Conservation (phyloP, 2,888 invertebrate genomes). For the Meiosimyza decipiens region DNA sequence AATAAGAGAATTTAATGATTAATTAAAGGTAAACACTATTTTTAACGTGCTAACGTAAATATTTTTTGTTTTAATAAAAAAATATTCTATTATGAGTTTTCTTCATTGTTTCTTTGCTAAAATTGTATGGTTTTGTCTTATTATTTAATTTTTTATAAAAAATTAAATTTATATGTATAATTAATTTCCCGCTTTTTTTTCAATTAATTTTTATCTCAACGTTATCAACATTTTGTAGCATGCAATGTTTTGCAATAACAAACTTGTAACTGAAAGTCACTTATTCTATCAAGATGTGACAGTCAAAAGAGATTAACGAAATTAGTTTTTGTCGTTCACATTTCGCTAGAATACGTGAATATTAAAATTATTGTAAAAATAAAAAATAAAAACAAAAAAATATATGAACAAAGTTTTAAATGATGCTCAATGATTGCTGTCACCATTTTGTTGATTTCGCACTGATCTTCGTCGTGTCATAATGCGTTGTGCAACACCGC, state of each 20-base stretch:
- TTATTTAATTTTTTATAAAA: no score
- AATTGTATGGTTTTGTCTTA: no score
- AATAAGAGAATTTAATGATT: constrained; percentile 20
- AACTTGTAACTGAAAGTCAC: not conserved
- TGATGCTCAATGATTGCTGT: constrained; percentile 45
- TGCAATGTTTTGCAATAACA: not conserved
- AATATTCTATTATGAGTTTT: constrained; percentile 21
- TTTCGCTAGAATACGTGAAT: no score
- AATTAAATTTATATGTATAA: no score
- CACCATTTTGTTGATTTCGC: constrained; percentile 58
- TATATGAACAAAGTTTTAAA: not conserved
- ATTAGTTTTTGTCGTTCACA: no score
- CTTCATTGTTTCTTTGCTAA: no score
- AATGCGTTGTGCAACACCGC: constrained; percentile 50
- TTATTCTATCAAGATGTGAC: no score
- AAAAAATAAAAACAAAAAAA: no score
- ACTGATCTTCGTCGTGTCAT: constrained; percentile 59
- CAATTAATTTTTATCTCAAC: not conserved
- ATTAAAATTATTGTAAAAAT: no score
- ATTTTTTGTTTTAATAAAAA: constrained; percentile 20
- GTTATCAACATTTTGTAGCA: constrained; percentile 2
- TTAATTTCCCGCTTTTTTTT: constrained; percentile 3
- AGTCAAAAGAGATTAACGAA: no score
- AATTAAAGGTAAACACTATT: constrained; percentile 20
- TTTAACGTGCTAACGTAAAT: constrained; percentile 24